Evolutionary conservation across 2,888 invertebrate species (phyloP), one percentile per base, ranked within the genome.

Genomic region (Mycalesis mineus): DNA sequence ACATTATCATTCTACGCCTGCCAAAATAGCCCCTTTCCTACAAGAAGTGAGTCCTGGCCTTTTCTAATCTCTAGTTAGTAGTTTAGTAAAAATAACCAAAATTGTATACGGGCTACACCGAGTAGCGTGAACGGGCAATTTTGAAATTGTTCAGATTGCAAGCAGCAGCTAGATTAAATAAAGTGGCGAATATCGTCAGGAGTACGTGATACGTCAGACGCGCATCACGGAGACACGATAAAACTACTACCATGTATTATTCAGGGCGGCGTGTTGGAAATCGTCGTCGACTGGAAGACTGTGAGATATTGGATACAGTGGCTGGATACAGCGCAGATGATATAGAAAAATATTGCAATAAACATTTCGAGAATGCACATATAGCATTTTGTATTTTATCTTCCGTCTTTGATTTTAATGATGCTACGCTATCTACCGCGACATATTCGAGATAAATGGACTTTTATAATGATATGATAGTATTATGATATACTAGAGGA

Each of bases 161-260:
- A 45, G 45, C 29, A 33, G 14, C 15, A 15, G 14, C 13, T 29
- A 36, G 17, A 55, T 52, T 33, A 47, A 51, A 57, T 57, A 31
- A 55, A 52, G 51, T 51, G 40, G 59, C 56, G 37, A 47, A 60
- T 52, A 58, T 60, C 49, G 15, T 47, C 31, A 45, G 61, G 57
- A 58, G 48, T 42, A 56, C 45, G 47, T 47, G 31, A 31, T 47
- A 60, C 61, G 58, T 65, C 60, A 59, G 50, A 51, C 13, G 58
- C 60, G 62, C 61, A 61, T 61, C 63, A 66, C 65, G 66, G 65
- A 67, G 64, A 68, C 67, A 66, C 63, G 64, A 67, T 67, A 66
- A 63, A 68, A 68, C 65, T 67, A 66, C 59, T 64, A 58, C 62
- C 61, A 64, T 69, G 67, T 65, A 66, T 67, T 69, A 69, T 69